A percentile compares a stretch with the other conserved stretches of the same genome.
Evolutionary conservation across 2,888 invertebrate genomes (phyloP).

Genomic region (Laothoe populi): DNA sequence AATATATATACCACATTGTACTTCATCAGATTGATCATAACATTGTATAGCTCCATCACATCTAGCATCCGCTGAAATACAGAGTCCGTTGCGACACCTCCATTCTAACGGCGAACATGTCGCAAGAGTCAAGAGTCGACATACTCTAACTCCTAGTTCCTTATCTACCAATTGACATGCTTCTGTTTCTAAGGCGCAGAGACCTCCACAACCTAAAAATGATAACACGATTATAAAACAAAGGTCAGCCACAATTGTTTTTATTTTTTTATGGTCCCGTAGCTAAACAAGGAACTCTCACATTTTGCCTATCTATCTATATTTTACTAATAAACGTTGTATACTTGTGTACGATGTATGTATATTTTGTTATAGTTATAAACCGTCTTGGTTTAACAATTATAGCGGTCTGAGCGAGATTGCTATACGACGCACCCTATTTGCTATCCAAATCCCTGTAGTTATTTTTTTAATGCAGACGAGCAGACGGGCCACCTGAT

Average conservation of each 20-base stretch:
- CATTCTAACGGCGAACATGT: constrained; percentile 87
- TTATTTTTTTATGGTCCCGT: too few species aligned
- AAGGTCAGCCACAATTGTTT: neutral
- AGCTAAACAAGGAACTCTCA: too few species aligned
- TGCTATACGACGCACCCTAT: too few species aligned
- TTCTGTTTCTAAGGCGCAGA: constrained; percentile 86
- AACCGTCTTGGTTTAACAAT: too few species aligned
- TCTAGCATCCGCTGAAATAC: constrained; percentile 86
- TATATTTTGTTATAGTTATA: too few species aligned
- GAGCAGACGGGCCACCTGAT: too few species aligned
- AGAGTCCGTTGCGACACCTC: constrained; percentile 89
- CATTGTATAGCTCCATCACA: constrained; percentile 91
- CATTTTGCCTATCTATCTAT: too few species aligned
- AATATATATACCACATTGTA: constrained; percentile 86
- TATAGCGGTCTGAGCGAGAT: too few species aligned
- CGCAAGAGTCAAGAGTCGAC: constrained; percentile 83
- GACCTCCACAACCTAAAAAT: constrained; percentile 85
- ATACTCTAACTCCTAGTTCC: constrained; percentile 79
- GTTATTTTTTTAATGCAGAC: too few species aligned
- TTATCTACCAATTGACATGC: constrained; percentile 86
- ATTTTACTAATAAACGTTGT: too few species aligned
- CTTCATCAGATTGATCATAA: constrained; percentile 90
- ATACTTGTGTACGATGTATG: too few species aligned
- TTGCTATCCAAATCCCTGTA: too few species aligned
- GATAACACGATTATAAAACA: constrained; percentile 5